Evolutionary conservation across 2,888 invertebrate species (phyloP).

Genomic region (Caenorhabditis wallacei): DNA sequence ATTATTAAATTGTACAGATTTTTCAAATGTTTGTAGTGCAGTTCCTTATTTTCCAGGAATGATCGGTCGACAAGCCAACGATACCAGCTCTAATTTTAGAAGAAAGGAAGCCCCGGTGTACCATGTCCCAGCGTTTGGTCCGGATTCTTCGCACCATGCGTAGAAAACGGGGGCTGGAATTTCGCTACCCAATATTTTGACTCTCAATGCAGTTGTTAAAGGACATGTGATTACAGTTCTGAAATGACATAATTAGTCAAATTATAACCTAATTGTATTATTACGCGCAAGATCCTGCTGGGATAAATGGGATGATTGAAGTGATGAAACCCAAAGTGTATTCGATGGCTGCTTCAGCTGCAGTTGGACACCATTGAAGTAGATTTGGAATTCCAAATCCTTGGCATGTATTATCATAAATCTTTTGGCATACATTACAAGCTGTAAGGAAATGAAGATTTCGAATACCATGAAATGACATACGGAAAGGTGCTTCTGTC

Average conservation of each 20-base stretch:
- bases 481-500: slow-evolving; percentile 35
- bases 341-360: slow-evolving; percentile 19
- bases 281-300: slow-evolving; percentile 36
- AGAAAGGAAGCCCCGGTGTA: slow-evolving; percentile 22
- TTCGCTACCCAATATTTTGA: slow-evolving; percentile 1
- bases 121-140: slow-evolving; percentile 24
- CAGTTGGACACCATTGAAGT: slow-evolving; percentile 34
- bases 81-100: neutral
- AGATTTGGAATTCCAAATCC: slow-evolving; percentile 18
- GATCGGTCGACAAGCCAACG: slow-evolving; percentile 11
- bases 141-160: slow-evolving; percentile 35
- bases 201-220: slow-evolving; percentile 4
- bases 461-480: neutral
- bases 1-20: too few species aligned
- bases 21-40: too few species aligned
- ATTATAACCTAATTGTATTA: neutral
- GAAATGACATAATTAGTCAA: too few species aligned
- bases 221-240: slow-evolving; percentile 28
- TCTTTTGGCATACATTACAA: slow-evolving; percentile 26
- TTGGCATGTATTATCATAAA: slow-evolving; percentile 35
- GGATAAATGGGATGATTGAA: slow-evolving; percentile 1
- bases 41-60: neutral
- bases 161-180: slow-evolving; percentile 26
- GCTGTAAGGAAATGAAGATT: slow-evolving; percentile 16
- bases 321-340: slow-evolving; percentile 15